These are phyloP conservation scores for Colossoma macropomum DNA, from an alignment of 2,113 vertebrate species.

Conservation along the genomic window DNA sequence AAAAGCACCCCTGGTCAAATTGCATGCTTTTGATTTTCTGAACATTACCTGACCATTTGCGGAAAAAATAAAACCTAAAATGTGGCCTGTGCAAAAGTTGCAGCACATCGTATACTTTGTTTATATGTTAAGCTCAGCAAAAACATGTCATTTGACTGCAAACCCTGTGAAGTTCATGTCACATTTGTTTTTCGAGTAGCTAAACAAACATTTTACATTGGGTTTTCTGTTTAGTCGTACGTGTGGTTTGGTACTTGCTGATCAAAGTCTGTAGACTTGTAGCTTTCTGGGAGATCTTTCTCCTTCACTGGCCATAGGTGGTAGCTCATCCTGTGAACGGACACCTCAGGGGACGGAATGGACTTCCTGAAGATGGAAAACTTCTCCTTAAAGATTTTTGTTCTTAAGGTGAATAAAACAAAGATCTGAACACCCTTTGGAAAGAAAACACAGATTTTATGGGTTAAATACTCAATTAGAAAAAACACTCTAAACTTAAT, in stretches of 20 bases:
- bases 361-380: neutral
- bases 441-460: neutral
- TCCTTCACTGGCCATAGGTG: neutral
- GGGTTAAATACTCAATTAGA: neutral
- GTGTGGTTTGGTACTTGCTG: neutral
- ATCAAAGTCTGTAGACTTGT: neutral
- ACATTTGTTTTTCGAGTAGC: no score
- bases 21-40: no score
- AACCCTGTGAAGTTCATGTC: no score
- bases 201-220: neutral
- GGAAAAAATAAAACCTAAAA: no score
- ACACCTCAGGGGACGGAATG: neutral
- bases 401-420: slow-evolving; percentile 63
- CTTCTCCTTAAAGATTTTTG: slow-evolving; percentile 8
- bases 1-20: no score
- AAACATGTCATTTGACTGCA: no score
- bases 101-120: no score
- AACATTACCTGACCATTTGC: no score
- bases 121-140: no score
- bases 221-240: neutral
- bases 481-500: neutral
- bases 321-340: neutral
- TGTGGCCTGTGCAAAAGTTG: no score
- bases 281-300: neutral
- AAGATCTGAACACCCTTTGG: slow-evolving; percentile 69